Conservation (phyloP, 2,113 vertebrate genomes). For the Cygnus atratus region DNA sequence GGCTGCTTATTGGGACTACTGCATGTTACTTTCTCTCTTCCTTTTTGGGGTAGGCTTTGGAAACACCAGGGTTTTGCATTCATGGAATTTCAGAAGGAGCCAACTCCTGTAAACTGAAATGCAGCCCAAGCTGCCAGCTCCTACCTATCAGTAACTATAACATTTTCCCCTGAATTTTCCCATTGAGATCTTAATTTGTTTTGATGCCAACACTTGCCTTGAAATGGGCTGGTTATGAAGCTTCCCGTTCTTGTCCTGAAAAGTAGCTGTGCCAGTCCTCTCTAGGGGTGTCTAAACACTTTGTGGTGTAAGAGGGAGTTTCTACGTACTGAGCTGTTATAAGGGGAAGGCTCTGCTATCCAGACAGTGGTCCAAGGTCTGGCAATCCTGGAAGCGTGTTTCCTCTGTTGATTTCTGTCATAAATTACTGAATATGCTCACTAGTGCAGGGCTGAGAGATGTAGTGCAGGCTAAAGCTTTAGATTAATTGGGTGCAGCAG, state of each 20-base stretch:
- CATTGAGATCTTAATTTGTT: neutral
- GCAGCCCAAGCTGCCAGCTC: neutral
- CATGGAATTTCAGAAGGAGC: neutral
- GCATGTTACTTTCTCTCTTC: neutral
- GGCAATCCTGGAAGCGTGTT: neutral
- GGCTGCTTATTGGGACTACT: neutral
- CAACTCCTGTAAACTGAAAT: neutral
- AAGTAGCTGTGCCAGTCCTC: neutral
- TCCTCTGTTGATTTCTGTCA: neutral
- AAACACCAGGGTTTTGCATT: neutral
- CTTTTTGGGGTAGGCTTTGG: neutral
- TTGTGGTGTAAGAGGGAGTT: neutral
- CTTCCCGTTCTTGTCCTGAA: neutral
- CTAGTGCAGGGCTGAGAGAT: neutral
- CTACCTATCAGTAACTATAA: neutral
- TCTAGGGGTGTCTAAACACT: neutral
- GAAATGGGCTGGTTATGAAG: neutral
- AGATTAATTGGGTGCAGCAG: neutral
- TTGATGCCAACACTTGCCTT: neutral
- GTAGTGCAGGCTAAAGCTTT: neutral
- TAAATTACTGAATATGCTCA: neutral
- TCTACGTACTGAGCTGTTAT: neutral
- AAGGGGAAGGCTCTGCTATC: neutral
- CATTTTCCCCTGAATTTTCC: neutral
- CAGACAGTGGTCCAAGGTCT: neutral